A percentile compares a stretch with the other conserved stretches of the same genome.
phyloP scores from a whole-genome alignment of 2,888 invertebrate species.

The Drosophila ustulata region DNA sequence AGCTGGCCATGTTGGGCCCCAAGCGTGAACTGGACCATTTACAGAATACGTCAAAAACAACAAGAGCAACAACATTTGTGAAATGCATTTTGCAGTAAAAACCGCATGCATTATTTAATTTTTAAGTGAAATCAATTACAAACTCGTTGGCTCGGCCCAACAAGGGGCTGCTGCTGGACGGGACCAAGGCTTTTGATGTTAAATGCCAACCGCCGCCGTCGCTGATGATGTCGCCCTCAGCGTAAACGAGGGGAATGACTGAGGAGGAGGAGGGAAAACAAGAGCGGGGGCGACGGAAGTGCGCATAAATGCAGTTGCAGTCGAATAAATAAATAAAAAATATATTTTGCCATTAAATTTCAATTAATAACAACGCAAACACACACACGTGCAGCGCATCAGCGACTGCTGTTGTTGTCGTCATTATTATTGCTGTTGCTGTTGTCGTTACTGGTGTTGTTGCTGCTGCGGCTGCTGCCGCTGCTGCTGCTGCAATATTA shows the following conservation, averaged over 20 bases:
- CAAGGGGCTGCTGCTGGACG: not conserved
- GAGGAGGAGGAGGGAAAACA: not conserved
- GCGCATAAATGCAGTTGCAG: slow-evolving; percentile 78
- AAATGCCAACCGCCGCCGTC: slow-evolving; percentile 57
- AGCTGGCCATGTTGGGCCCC: not conserved
- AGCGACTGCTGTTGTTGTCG: slow-evolving; percentile 36
- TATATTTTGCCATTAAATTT: slow-evolving; percentile 83
- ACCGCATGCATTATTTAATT: slow-evolving; percentile 80
- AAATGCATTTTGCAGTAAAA: slow-evolving; percentile 80
- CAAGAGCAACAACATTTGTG: slow-evolving; percentile 50
- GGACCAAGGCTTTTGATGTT: slow-evolving; percentile 67
- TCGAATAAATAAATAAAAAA: slow-evolving; percentile 81
- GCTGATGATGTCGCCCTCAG: not conserved
- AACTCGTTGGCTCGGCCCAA: slow-evolving; percentile 52
- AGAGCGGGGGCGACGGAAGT: slow-evolving; percentile 67
- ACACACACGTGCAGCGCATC: slow-evolving; percentile 69
- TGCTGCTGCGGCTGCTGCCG: slow-evolving; percentile 17
- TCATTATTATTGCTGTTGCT: slow-evolving; percentile 19
- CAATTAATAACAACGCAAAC: slow-evolving; percentile 83
- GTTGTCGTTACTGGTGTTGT: slow-evolving; percentile 23
- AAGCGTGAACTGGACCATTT: slow-evolving; percentile 13
- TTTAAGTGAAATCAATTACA: slow-evolving; percentile 81
- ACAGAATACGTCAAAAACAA: slow-evolving; percentile 23
- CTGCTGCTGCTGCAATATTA: slow-evolving; percentile 69
- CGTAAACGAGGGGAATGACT: not conserved